Conservation (phyloP, 1,140 invertebrate species). For the Mycetomoellerius zeteki region DNA sequence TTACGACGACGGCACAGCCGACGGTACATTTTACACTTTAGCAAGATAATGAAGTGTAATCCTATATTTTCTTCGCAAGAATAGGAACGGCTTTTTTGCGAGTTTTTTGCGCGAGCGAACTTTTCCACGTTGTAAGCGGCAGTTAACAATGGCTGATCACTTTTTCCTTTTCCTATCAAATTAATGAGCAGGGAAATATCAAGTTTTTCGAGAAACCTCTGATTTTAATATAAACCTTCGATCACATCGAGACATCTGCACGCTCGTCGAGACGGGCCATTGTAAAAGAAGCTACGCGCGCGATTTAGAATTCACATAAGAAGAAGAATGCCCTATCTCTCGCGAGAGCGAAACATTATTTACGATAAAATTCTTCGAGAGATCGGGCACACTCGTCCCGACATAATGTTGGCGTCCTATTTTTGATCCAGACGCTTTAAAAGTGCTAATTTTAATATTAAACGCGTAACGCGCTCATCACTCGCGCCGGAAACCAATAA, state of each 20-base stretch:
- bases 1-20: slow-evolving; percentile 64
- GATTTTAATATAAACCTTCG: slow-evolving; percentile 46
- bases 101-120: slow-evolving; percentile 47
- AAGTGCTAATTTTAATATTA: slow-evolving; percentile 52
- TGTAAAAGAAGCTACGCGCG: neutral
- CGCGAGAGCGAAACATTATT: slow-evolving; percentile 25
- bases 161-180: slow-evolving; percentile 47
- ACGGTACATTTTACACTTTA: slow-evolving; percentile 69
- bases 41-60: slow-evolving; percentile 69
- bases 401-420: slow-evolving; percentile 44
- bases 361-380: slow-evolving; percentile 19
- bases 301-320: slow-evolving; percentile 27
- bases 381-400: slow-evolving; percentile 24
- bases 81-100: slow-evolving; percentile 67
- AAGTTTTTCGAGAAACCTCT: slow-evolving; percentile 49
- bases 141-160: slow-evolving; percentile 58
- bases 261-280: neutral
- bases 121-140: slow-evolving; percentile 51
- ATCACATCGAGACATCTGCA: neutral
- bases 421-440: slow-evolving; percentile 42
- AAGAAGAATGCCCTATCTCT: slow-evolving; percentile 13
- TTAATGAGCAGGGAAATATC: slow-evolving; percentile 59
- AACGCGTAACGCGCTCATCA: slow-evolving; percentile 24
- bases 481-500: slow-evolving; percentile 13
- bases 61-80: slow-evolving; percentile 72